phyloP scores from a whole-genome alignment of 2,113 vertebrate species.

The Oncorhynchus kisutch region DNA sequence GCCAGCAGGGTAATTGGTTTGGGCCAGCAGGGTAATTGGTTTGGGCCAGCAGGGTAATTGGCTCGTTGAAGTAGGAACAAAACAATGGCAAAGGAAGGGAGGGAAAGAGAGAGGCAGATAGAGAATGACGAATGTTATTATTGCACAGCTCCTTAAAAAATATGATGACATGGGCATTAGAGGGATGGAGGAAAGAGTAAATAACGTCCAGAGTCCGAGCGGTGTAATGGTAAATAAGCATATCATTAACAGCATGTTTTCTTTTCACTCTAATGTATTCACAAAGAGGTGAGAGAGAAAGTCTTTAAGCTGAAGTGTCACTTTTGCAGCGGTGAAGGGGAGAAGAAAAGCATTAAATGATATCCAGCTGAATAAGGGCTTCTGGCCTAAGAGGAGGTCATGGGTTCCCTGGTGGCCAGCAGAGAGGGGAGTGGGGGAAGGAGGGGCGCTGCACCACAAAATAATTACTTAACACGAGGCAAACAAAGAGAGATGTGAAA shows the following conservation, averaged over 20 bases:
- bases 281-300: conserved; percentile 38
- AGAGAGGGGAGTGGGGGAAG: conserved; percentile 69
- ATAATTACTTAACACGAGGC: conserved; percentile 86
- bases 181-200: conserved; percentile 10
- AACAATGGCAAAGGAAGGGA: not conserved
- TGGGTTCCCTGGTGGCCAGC: conserved; percentile 54
- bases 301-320: conserved; percentile 73
- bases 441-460: conserved; percentile 74
- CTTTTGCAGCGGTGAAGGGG: conserved; percentile 39
- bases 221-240: conserved; percentile 70
- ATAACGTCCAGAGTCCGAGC: conserved; percentile 45
- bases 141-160: conserved; percentile 46
- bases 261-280: conserved; percentile 69
- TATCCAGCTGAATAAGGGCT: conserved; percentile 78
- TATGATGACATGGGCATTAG: conserved; percentile 61
- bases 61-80: conserved; percentile 34
- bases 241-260: conserved; percentile 76
- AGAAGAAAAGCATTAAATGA: conserved; percentile 45
- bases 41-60: conserved; percentile 65
- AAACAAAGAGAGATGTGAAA: conserved; percentile 80
- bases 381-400: conserved; percentile 64
- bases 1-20: too few species aligned
- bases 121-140: conserved; percentile 46
- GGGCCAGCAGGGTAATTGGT: conserved; percentile 50
- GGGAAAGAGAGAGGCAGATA: not conserved